Percentiles rank a stretch among this genome's conserved stretches.
Conservation (phyloP, 1,140 invertebrate genomes). For the Agrypnia vestita region DNA sequence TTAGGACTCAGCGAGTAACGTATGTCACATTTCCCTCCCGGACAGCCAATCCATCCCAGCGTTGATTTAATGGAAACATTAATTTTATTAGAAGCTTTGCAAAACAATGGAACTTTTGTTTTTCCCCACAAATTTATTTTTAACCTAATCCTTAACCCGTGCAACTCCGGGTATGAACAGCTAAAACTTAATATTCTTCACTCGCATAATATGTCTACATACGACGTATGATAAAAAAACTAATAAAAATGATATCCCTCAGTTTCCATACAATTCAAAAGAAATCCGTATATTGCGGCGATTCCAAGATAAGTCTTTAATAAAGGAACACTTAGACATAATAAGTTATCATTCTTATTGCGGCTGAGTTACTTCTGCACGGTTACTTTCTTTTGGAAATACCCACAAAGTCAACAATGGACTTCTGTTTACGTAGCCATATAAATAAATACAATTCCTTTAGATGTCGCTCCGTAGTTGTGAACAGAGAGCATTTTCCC, state of each 20-base stretch:
- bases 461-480: slow-evolving; percentile 19
- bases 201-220: not conserved
- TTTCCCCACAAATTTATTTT: too few relatives aligned
- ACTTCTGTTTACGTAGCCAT: slow-evolving; percentile 25
- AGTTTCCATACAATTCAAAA: too few relatives aligned
- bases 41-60: too few relatives aligned
- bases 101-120: too few relatives aligned
- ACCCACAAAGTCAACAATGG: slow-evolving; percentile 24
- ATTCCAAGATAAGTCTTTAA: slow-evolving; percentile 5
- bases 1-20: too few relatives aligned
- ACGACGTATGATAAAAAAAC: not conserved
- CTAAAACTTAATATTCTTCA: too few relatives aligned
- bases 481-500: slow-evolving; percentile 31
- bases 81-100: too few relatives aligned
- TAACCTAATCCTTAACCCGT: too few relatives aligned
- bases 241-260: not conserved
- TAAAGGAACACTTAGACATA: slow-evolving; percentile 23
- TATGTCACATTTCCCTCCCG: too few relatives aligned
- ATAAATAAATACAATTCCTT: slow-evolving; percentile 38
- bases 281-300: not conserved
- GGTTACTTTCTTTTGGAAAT: slow-evolving; percentile 15
- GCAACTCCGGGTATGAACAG: too few relatives aligned
- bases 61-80: too few relatives aligned
- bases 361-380: slow-evolving; percentile 8
- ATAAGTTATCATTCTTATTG: slow-evolving; percentile 25